Conservation (phyloP, 35 echinoderm and acorn worm species). For the Acanthaster planci region DNA sequence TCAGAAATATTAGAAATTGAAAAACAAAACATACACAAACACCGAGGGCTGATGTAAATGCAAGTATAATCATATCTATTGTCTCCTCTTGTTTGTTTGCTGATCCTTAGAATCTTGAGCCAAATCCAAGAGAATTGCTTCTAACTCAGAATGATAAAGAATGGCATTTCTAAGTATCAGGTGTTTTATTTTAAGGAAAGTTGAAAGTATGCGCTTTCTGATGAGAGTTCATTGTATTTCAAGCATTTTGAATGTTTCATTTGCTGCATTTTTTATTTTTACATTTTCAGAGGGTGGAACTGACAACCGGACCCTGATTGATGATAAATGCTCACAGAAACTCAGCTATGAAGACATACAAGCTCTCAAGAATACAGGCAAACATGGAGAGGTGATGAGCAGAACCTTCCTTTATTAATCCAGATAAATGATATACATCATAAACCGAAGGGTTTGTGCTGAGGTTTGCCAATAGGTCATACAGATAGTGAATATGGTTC, state of each 20-base stretch:
- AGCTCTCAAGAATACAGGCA: constrained; percentile 48
- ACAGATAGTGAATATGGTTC: no score
- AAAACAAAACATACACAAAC: no score
- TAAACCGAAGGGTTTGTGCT: no score
- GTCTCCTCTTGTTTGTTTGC: neutral
- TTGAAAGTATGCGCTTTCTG: neutral
- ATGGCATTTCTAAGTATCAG: no score
- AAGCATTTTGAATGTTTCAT: neutral
- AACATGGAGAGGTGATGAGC: constrained; percentile 62
- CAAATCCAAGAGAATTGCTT: no score
- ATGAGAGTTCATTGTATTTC: neutral
- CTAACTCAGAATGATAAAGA: neutral
- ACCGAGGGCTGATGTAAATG: no score
- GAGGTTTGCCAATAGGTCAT: no score
- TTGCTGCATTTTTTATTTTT: neutral
- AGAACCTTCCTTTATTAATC: no score
- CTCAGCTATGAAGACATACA: constrained; percentile 59
- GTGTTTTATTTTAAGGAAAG: neutral
- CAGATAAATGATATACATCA: no score
- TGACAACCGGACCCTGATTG: constrained; percentile 65
- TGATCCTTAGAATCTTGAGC: neutral
- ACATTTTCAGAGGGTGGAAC: constrained; percentile 25
- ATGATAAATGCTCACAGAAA: constrained; percentile 55
- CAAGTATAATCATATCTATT: no score
- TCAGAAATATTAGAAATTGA: no score